Percentiles rank a stretch among this genome's conserved stretches.
Evolutionary conservation across 2,888 invertebrate species (phyloP).

Genomic region (Antheraea assamensis): DNA sequence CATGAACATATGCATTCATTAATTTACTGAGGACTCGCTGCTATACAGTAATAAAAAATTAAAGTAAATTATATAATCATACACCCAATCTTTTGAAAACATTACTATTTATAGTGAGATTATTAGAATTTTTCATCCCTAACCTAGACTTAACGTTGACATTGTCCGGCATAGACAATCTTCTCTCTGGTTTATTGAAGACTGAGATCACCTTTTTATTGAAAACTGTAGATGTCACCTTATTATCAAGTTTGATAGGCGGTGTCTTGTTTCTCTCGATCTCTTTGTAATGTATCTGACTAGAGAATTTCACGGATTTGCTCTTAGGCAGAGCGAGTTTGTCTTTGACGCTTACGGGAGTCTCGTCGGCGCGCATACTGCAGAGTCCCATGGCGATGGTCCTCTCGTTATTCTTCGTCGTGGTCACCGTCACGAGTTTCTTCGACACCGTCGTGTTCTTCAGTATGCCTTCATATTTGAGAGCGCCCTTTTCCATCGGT

Average conservation of each 20-base stretch:
- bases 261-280: constrained; percentile 51
- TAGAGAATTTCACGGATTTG: constrained; percentile 76
- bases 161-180: constrained; percentile 66
- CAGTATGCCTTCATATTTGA: constrained; percentile 75
- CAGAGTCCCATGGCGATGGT: constrained; percentile 57
- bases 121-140: constrained; percentile 57
- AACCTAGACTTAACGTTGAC: constrained; percentile 61
- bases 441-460: constrained; percentile 52
- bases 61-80: neutral
- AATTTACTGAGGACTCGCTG: neutral
- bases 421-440: constrained; percentile 63
- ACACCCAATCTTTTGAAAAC: constrained; percentile 71
- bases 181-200: constrained; percentile 73
- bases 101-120: constrained; percentile 64
- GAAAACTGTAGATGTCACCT: constrained; percentile 55
- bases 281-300: constrained; percentile 70
- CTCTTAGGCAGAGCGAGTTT: constrained; percentile 63
- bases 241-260: constrained; percentile 30
- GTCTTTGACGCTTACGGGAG: constrained; percentile 66
- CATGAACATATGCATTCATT: neutral
- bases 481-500: constrained; percentile 64
- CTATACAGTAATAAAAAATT: neutral
- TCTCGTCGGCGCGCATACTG: constrained; percentile 76
- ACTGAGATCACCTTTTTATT: constrained; percentile 60
- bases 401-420: constrained; percentile 55